phyloP scores from a whole-genome alignment of 2,797 vertebrate genomes.

The Gephyroberyx darwinii region DNA sequence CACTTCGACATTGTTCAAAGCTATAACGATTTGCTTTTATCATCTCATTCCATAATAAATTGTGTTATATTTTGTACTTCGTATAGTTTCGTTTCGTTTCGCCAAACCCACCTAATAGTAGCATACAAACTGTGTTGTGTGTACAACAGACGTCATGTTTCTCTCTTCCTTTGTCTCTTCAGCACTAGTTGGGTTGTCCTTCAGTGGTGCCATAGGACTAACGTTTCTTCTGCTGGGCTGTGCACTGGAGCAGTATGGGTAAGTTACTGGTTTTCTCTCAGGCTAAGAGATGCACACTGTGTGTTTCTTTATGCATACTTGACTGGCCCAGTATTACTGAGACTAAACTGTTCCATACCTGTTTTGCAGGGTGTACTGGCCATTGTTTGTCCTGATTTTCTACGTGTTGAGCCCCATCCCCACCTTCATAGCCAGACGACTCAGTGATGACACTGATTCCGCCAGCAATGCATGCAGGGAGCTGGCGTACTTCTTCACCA shows the following conservation, averaged over 20 bases:
- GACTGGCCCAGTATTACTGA: not conserved
- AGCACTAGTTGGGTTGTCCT: conserved; percentile 94
- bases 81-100: accelerated
- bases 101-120: no score
- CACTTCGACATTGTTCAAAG: not conserved
- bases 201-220: conserved; percentile 93
- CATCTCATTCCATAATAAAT: accelerated
- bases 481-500: conserved; percentile 93
- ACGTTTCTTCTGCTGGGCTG: conserved; percentile 95
- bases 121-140: not conserved
- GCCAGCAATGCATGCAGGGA: conserved; percentile 94
- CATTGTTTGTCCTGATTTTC: conserved; percentile 93
- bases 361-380: conserved; percentile 90
- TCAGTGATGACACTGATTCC: conserved; percentile 88
- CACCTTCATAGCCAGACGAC: conserved; percentile 88
- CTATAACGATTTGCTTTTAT: not conserved
- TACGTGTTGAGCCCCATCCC: conserved; percentile 92
- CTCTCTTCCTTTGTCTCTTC: conserved; percentile 23
- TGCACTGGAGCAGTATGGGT: conserved; percentile 91
- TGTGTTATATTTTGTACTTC: not conserved
- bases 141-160: not conserved
- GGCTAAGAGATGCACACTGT: no score
- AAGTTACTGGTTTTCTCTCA: conserved; percentile 38
- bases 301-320: not conserved
- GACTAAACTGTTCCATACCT: conserved; percentile 1